Evolutionary conservation across 2,797 vertebrate genomes (phyloP).

Genomic region (Sebastes matsubarae): DNA sequence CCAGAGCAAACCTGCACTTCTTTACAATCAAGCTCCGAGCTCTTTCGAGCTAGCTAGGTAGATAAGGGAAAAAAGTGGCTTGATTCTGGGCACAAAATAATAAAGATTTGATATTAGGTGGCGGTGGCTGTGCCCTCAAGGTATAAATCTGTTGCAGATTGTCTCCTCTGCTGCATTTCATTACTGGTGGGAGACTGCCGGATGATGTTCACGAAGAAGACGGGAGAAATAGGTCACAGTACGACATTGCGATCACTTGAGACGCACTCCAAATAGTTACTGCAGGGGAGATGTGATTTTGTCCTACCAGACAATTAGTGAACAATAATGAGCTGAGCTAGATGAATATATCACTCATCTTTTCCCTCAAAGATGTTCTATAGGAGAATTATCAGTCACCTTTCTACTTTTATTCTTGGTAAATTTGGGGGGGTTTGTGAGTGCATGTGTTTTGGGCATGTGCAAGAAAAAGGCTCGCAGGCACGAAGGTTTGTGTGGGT

Average conservation of each 20-base stretch:
- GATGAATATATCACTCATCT: constrained; percentile 22
- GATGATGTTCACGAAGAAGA: constrained; percentile 40
- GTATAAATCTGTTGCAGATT: constrained; percentile 62
- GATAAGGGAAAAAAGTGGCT: constrained; percentile 29
- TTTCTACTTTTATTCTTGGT: not conserved
- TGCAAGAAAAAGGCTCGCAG: constrained; percentile 28
- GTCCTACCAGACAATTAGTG: constrained; percentile 58
- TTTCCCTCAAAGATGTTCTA: constrained; percentile 7
- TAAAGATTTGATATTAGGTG: constrained; percentile 60
- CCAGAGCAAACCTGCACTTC: constrained; percentile 40
- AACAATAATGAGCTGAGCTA: constrained; percentile 25
- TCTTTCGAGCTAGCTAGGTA: constrained; percentile 26
- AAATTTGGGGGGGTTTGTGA: constrained; percentile 10
- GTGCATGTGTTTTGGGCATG: constrained; percentile 19
- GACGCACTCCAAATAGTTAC: constrained; percentile 38
- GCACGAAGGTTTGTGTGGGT: constrained; percentile 55
- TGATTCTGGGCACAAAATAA: constrained; percentile 56
- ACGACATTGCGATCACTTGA: constrained; percentile 42
- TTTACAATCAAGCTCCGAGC: constrained; percentile 47
- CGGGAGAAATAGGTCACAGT: constrained; percentile 53
- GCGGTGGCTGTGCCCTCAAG: constrained; percentile 53
- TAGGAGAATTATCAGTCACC: constrained; percentile 31
- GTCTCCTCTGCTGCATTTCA: constrained; percentile 62
- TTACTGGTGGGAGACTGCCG: constrained; percentile 42
- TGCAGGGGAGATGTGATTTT: constrained; percentile 30